Percentiles rank a stretch among this genome's conserved stretches.
These are phyloP conservation scores for Gulo gulo DNA, from an alignment of 2,113 vertebrate genomes.

Conservation along the genomic window DNA sequence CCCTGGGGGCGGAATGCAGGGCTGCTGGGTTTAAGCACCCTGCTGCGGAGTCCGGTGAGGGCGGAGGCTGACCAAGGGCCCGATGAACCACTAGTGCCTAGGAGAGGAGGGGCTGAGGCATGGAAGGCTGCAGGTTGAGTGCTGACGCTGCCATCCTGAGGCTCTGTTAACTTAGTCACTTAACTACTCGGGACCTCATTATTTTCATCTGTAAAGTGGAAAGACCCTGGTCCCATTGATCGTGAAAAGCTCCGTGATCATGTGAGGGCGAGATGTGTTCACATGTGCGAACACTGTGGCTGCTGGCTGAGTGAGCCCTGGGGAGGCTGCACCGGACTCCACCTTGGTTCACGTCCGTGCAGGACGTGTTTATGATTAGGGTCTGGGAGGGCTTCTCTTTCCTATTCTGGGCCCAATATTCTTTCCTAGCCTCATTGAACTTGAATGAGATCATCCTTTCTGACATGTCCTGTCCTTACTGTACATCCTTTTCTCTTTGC, in stretches of 20 bases:
- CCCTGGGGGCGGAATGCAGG: background rate
- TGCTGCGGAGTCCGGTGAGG: background rate
- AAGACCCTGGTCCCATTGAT: background rate
- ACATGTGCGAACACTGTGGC: background rate
- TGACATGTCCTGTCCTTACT: background rate
- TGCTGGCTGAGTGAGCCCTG: background rate
- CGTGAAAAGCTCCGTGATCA: background rate
- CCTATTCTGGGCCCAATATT: background rate
- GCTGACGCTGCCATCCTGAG: background rate
- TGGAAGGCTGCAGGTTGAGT: background rate
- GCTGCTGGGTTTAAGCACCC: background rate
- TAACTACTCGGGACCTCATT: background rate
- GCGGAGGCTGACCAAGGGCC: background rate
- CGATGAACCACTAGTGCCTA: background rate
- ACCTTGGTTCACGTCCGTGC: background rate
- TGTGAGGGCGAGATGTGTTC: background rate
- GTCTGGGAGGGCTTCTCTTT: background rate
- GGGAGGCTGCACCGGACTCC: background rate
- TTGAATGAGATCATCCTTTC: background rate
- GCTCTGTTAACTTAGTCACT: background rate
- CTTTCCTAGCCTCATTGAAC: background rate
- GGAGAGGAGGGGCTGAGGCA: background rate
- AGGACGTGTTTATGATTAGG: background rate
- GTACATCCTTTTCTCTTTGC: slow-evolving; percentile 32
- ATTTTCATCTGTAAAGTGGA: background rate